Evolutionary conservation across 2,797 vertebrate genomes (phyloP).

Genomic region (Sebastes jordani): DNA sequence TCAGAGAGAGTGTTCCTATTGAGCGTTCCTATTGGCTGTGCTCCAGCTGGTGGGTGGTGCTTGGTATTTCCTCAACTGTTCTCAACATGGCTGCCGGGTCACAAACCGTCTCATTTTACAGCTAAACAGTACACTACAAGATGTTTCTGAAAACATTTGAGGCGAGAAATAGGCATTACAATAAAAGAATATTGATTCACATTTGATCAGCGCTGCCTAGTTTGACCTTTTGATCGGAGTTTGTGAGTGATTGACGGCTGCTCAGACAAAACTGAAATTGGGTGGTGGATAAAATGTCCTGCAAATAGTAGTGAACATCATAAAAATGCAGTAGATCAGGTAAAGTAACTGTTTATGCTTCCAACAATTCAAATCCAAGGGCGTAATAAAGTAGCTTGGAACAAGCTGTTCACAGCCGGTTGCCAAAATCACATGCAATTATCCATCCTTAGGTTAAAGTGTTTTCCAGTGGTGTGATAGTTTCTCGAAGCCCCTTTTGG

Average conservation of each 20-base stretch:
- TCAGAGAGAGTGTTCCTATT: too few species aligned
- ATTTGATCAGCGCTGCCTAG: too few species aligned
- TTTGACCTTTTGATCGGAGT: too few species aligned
- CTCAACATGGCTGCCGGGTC: too few species aligned
- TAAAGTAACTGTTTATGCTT: not conserved
- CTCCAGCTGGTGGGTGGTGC: too few species aligned
- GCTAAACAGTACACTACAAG: too few species aligned
- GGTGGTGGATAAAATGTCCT: not conserved
- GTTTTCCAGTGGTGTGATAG: conserved; percentile 14
- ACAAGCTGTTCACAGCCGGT: not conserved
- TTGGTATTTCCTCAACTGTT: too few species aligned
- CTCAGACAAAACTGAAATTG: not conserved
- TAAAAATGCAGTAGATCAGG: not conserved
- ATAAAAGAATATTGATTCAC: too few species aligned
- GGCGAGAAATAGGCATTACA: accelerated
- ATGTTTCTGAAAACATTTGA: too few species aligned
- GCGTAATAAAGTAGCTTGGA: not conserved
- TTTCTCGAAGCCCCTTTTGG: not conserved
- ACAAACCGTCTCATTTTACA: too few species aligned
- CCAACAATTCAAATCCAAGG: not conserved
- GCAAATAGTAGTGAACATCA: not conserved
- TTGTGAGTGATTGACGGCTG: too few species aligned
- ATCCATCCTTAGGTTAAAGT: conserved; percentile 6
- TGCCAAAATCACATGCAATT: conserved; percentile 13
- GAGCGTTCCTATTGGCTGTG: too few species aligned